These are phyloP conservation scores for Porites lutea DNA, from an alignment of 64 coral and sea anemone genomes.

Conservation along the genomic window DNA sequence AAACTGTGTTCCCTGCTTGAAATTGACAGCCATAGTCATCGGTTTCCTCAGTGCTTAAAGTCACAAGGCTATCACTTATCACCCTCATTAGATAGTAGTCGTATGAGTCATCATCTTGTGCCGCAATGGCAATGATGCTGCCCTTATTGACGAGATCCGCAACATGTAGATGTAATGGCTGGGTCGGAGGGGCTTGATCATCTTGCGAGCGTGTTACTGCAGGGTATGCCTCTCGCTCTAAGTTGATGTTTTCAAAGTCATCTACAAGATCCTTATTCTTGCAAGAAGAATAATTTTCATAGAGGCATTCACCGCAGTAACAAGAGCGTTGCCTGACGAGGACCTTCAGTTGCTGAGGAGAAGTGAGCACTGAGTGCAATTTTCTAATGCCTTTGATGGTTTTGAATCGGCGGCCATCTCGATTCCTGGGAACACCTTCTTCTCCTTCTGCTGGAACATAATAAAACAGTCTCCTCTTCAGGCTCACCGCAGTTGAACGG, in stretches of 20 bases:
- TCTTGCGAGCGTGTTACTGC: neutral
- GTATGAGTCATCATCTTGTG: conserved; percentile 27
- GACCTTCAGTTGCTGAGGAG: conserved; percentile 39
- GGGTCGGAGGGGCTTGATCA: conserved; percentile 6
- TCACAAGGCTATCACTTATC: neutral
- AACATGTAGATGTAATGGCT: conserved; percentile 58
- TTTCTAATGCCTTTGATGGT: conserved; percentile 46
- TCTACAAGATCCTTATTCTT: conserved; percentile 53
- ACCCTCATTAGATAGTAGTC: conserved; percentile 23
- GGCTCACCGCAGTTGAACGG: conserved; percentile 31
- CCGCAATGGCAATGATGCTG: conserved; percentile 61
- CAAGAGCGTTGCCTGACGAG: neutral
- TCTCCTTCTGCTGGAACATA: conserved; percentile 54
- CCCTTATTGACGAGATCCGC: conserved; percentile 47
- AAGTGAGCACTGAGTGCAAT: conserved; percentile 26
- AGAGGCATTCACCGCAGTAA: conserved; percentile 25
- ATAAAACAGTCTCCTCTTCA: conserved; percentile 50
- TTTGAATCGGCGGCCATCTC: conserved; percentile 39
- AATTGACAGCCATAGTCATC: conserved; percentile 26
- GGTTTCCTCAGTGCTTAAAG: neutral
- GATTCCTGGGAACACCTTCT: conserved; percentile 11
- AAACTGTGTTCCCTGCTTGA: conserved; percentile 35
- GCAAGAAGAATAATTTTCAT: conserved; percentile 1
- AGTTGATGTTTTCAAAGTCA: conserved; percentile 4
- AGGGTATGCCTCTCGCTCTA: conserved; percentile 36